A percentile compares a stretch with the other conserved stretches of the same genome.
Conservation (phyloP, 2,888 invertebrate species). For the Thereva nobilitata region DNA sequence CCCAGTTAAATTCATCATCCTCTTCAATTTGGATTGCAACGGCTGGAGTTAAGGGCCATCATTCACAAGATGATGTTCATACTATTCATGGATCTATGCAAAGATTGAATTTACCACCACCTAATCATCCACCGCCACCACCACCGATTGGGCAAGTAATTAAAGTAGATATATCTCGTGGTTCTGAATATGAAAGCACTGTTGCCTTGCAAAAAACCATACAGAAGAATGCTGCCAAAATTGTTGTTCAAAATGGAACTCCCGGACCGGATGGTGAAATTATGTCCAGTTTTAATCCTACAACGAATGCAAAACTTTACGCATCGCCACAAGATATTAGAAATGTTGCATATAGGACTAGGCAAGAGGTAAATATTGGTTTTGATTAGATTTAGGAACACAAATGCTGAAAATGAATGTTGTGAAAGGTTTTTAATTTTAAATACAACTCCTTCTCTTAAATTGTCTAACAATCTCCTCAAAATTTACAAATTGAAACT, state of each 20-base stretch:
- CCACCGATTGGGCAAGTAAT: constrained; percentile 73
- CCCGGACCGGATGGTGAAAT: constrained; percentile 59
- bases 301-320: constrained; percentile 82
- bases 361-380: constrained; percentile 51
- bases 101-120: constrained; percentile 70
- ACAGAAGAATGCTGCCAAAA: constrained; percentile 52
- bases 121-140: constrained; percentile 81
- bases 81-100: constrained; percentile 58
- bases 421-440: too few relatives aligned
- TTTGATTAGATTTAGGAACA: not conserved
- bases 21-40: constrained; percentile 53
- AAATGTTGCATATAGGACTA: constrained; percentile 68
- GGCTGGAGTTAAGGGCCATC: constrained; percentile 61
- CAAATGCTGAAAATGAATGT: too few relatives aligned
- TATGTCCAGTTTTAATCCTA: constrained; percentile 88
- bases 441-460: too few relatives aligned
- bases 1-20: constrained; percentile 57
- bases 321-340: constrained; percentile 86
- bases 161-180: constrained; percentile 66
- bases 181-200: constrained; percentile 59
- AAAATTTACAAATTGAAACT: not conserved
- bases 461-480: too few relatives aligned
- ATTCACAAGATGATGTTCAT: constrained; percentile 73
- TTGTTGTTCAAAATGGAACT: constrained; percentile 41
- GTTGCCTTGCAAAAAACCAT: constrained; percentile 55